Conservation (phyloP, 1,140 invertebrate species). For the Camponotus vicinus region DNA sequence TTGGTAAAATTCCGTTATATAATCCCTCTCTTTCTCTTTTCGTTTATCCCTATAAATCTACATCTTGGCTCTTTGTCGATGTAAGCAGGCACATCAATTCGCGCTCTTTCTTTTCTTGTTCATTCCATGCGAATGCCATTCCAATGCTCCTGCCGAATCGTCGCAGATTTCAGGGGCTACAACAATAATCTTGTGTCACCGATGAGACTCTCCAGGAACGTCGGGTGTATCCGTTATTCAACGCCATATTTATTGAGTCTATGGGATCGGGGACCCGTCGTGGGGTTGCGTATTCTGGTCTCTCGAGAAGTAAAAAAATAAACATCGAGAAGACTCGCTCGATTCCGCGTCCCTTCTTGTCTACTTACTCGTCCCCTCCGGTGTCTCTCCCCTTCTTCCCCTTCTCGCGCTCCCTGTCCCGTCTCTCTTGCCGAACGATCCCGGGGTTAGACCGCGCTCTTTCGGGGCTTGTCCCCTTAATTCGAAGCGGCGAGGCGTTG, state of each 20-base stretch:
- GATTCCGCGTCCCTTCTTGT: constrained; percentile 59
- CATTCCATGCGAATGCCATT: neutral
- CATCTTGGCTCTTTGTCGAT: constrained; percentile 5
- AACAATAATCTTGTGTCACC: constrained; percentile 35
- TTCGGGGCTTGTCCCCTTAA: constrained; percentile 79
- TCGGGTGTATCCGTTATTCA: constrained; percentile 36
- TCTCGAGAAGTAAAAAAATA: constrained; percentile 66
- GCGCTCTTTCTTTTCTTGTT: neutral
- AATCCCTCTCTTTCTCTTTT: neutral
- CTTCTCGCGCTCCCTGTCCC: constrained; percentile 30
- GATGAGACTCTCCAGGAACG: constrained; percentile 14
- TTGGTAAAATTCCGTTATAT: constrained; percentile 12
- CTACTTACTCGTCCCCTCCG: constrained; percentile 45
- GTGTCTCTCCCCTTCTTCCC: constrained; percentile 4
- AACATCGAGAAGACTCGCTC: constrained; percentile 65
- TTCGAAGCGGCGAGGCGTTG: constrained; percentile 83
- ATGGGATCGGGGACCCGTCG: constrained; percentile 25
- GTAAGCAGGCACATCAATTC: neutral
- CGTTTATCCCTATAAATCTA: neutral
- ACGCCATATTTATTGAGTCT: constrained; percentile 54
- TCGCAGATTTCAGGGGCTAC: constrained; percentile 30
- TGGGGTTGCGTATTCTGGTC: constrained; percentile 46
- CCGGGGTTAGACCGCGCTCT: constrained; percentile 71
- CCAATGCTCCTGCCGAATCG: constrained; percentile 4
- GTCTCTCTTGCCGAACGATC: constrained; percentile 72